These are phyloP conservation scores for Seladonia tumulorum DNA, from an alignment of 2,888 invertebrate species.

Conservation along the genomic window DNA sequence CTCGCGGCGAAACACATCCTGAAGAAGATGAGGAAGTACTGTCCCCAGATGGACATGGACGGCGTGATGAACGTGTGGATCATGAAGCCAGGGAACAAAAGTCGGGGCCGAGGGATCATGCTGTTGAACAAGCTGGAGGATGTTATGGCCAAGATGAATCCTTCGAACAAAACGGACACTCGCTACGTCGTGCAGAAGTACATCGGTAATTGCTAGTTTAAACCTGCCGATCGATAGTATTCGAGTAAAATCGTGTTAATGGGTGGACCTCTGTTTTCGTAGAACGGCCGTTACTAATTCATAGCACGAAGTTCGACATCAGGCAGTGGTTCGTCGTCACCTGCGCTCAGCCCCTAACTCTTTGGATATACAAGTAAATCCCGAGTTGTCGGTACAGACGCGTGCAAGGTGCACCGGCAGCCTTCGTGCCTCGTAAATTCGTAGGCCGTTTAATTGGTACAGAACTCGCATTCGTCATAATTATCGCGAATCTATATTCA, in stretches of 20 bases:
- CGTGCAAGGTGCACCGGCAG: slow-evolving; percentile 1
- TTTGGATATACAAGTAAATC: slow-evolving; percentile 95
- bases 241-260: background rate
- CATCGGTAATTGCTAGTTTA: slow-evolving; percentile 88
- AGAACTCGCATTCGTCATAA: slow-evolving; percentile 41
- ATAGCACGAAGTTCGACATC: slow-evolving; percentile 97
- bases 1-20: slow-evolving; percentile 85
- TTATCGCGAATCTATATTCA: slow-evolving; percentile 43
- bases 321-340: slow-evolving; percentile 98
- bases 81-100: slow-evolving; percentile 97
- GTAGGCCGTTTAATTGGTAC: slow-evolving; percentile 41
- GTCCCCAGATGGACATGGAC: slow-evolving; percentile 94
- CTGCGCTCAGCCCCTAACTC: slow-evolving; percentile 94
- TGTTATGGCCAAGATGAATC: slow-evolving; percentile 89
- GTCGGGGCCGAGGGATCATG: slow-evolving; percentile 95
- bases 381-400: background rate
- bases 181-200: slow-evolving; percentile 98
- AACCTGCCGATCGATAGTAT: background rate
- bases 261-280: slow-evolving; percentile 72
- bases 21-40: slow-evolving; percentile 88
- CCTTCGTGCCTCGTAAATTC: slow-evolving; percentile 45
- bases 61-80: slow-evolving; percentile 97
- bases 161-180: slow-evolving; percentile 85
- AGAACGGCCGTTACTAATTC: slow-evolving; percentile 95
- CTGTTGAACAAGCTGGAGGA: slow-evolving; percentile 94